phyloP scores from a whole-genome alignment of 2,888 invertebrate species.

The Eulithis prunata region DNA sequence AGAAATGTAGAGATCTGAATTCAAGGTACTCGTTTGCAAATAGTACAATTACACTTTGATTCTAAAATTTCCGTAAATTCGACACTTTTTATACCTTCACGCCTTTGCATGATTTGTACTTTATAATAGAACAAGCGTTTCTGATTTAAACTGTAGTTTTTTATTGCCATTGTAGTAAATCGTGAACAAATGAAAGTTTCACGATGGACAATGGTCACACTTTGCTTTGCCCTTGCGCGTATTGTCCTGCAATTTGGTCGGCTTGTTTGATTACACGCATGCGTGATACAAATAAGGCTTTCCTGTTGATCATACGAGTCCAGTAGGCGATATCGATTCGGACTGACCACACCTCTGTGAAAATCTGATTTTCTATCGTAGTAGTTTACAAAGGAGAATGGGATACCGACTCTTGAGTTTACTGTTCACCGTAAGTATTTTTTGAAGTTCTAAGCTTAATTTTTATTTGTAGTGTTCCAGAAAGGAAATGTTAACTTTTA shows the following conservation, averaged over 20 bases:
- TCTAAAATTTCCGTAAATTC: no score
- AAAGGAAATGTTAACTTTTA: no score
- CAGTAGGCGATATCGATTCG: slow-evolving; percentile 60
- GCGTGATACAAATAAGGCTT: slow-evolving; percentile 63
- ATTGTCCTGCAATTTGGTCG: slow-evolving; percentile 59
- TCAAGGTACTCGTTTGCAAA: no score
- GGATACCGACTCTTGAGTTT: slow-evolving; percentile 56
- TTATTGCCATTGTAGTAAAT: slow-evolving; percentile 6
- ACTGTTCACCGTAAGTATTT: slow-evolving; percentile 62
- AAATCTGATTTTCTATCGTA: slow-evolving; percentile 23
- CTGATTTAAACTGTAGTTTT: slow-evolving; percentile 6
- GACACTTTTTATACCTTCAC: no score
- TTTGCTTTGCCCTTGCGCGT: slow-evolving; percentile 52
- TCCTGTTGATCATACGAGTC: slow-evolving; percentile 65
- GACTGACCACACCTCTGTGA: slow-evolving; percentile 49
- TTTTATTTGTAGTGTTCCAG: not conserved
- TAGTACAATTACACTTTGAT: no score
- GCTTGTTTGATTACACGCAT: slow-evolving; percentile 58
- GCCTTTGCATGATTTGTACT: no score
- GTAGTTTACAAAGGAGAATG: slow-evolving; percentile 48
- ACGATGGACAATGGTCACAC: slow-evolving; percentile 4
- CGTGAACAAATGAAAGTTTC: slow-evolving; percentile 3
- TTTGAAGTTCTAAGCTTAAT: slow-evolving; percentile 10
- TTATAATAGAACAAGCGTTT: not conserved
- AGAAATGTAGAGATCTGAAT: no score